Evolutionary conservation across 2,797 vertebrate genomes (phyloP).

Genomic region (Salmo trutta): DNA sequence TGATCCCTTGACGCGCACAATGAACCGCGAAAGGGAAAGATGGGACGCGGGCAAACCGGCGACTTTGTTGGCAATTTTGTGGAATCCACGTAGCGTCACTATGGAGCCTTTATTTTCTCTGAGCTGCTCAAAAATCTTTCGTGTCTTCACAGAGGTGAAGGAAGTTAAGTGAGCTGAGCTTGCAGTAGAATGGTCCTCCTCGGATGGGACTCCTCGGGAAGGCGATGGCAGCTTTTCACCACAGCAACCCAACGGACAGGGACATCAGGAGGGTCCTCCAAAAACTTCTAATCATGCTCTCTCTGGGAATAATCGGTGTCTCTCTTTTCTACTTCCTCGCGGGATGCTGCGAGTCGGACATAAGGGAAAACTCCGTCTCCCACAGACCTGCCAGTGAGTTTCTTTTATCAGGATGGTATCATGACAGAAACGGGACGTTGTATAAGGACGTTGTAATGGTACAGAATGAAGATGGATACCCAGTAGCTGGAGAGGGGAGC

Average conservation of each 20-base stretch:
- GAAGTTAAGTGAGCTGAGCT: slow-evolving; percentile 52
- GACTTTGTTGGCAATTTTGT: slow-evolving; percentile 30
- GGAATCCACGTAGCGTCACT: neutral
- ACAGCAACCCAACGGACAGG: slow-evolving; percentile 42
- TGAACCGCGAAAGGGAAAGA: slow-evolving; percentile 33
- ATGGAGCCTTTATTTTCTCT: neutral
- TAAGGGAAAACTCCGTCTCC: slow-evolving; percentile 51
- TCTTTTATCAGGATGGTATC: slow-evolving; percentile 49
- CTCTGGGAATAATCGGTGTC: slow-evolving; percentile 71
- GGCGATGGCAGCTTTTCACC: slow-evolving; percentile 76
- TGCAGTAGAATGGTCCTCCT: slow-evolving; percentile 63
- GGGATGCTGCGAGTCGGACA: slow-evolving; percentile 69
- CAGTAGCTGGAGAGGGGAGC: slow-evolving; percentile 1
- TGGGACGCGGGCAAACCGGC: slow-evolving; percentile 30
- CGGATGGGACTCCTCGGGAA: slow-evolving; percentile 68
- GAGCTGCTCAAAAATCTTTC: neutral
- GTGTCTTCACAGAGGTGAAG: slow-evolving; percentile 3
- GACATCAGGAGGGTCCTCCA: slow-evolving; percentile 73
- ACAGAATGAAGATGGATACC: slow-evolving; percentile 24
- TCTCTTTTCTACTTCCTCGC: slow-evolving; percentile 71
- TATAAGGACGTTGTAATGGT: slow-evolving; percentile 23
- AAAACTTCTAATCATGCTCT: slow-evolving; percentile 74
- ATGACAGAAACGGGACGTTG: slow-evolving; percentile 53
- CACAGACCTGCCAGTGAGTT: slow-evolving; percentile 44
- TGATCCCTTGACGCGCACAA: slow-evolving; percentile 30